A percentile compares a stretch with the other conserved stretches of the same genome.
Conservation (phyloP, 1,140 invertebrate genomes). For the Drosophila lacertosa region DNA sequence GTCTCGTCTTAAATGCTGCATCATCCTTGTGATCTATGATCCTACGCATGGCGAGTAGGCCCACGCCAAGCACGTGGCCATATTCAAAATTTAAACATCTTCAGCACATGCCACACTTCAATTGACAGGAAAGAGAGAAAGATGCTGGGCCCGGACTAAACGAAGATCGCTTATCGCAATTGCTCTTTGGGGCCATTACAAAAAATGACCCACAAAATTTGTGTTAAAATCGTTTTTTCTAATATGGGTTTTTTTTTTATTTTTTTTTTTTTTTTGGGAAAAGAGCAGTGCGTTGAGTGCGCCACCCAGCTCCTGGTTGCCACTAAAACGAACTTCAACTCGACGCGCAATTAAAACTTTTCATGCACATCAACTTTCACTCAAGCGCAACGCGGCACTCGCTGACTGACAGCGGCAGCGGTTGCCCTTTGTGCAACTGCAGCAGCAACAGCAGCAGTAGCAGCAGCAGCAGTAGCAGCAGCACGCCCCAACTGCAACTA, state of each 20-base stretch:
- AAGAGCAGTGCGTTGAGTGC: slow-evolving; percentile 32
- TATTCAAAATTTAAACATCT: slow-evolving; percentile 12
- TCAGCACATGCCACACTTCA: slow-evolving; percentile 71
- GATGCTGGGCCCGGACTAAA: slow-evolving; percentile 16
- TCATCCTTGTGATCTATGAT: slow-evolving; percentile 21
- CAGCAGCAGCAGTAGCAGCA: slow-evolving; percentile 25
- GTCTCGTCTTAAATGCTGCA: slow-evolving; percentile 25
- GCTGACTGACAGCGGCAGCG: slow-evolving; percentile 74
- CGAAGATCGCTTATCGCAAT: slow-evolving; percentile 55
- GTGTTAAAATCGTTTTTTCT: slow-evolving; percentile 25
- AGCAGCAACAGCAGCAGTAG: slow-evolving; percentile 22
- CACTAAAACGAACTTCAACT: slow-evolving; percentile 50
- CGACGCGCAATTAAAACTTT: slow-evolving; percentile 81
- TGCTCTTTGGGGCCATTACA: slow-evolving; percentile 52
- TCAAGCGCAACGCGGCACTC: slow-evolving; percentile 56
- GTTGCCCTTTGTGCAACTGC: slow-evolving; percentile 55
- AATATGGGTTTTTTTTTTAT: too few species aligned
- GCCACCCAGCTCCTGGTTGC: slow-evolving; percentile 58
- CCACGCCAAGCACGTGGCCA: slow-evolving; percentile 47
- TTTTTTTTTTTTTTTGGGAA: too few species aligned
- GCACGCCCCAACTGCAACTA: slow-evolving; percentile 51
- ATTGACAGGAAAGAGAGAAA: slow-evolving; percentile 55
- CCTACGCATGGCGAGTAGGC: slow-evolving; percentile 41
- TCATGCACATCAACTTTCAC: slow-evolving; percentile 81
- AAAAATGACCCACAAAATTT: slow-evolving; percentile 69